Evolutionary conservation across 2,797 vertebrate species (phyloP).

Genomic region (Pogoniulus pusillus): DNA sequence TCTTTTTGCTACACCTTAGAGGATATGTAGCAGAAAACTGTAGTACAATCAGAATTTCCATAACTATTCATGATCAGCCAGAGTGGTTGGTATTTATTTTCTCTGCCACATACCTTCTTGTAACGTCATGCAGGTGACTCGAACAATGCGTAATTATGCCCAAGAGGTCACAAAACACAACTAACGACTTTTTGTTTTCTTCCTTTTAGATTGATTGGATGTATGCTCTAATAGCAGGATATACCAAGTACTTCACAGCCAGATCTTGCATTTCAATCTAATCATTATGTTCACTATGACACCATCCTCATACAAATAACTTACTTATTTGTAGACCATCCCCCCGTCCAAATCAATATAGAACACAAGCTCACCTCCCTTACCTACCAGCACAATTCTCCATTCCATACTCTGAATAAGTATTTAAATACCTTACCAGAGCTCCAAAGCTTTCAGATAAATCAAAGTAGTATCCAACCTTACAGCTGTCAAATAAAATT

Average conservation of each 20-base stretch:
- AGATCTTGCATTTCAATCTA: not conserved
- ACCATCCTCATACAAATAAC: no score
- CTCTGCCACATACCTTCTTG: not conserved
- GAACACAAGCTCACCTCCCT: not conserved
- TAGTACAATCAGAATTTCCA: not conserved
- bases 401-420: not conserved
- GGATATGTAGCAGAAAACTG: constrained; percentile 2
- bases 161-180: constrained; percentile 18
- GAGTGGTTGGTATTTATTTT: not conserved
- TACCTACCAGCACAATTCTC: not conserved
- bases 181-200: constrained; percentile 17
- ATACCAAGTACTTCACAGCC: not conserved
- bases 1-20: constrained; percentile 17
- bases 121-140: not conserved
- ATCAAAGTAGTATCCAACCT: not conserved
- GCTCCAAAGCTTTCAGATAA: not conserved
- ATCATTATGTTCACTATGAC: not conserved
- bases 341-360: not conserved
- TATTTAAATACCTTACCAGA: not conserved
- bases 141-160: not conserved
- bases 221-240: not conserved
- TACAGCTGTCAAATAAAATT: not conserved
- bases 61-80: constrained; percentile 16
- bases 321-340: not conserved
- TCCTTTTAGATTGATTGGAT: not conserved